Evolutionary conservation across 2,888 invertebrate genomes (phyloP).

Genomic region (Barypeithes pellucidus): DNA sequence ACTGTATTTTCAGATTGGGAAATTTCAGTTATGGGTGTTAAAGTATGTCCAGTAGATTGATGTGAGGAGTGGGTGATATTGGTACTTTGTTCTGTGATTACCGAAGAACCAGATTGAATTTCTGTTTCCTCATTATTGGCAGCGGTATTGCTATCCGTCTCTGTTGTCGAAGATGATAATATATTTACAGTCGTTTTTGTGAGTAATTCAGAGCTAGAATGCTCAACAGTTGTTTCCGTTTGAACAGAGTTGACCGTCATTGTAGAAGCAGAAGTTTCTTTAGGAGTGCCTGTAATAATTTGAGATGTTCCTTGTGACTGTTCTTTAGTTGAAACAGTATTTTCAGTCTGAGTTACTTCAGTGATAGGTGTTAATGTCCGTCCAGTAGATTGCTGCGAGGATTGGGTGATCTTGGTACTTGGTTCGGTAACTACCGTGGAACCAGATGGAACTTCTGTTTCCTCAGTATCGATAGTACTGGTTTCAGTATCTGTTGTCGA

Average conservation of each 20-base stretch:
- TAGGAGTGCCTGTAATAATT: too few relatives aligned
- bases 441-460: too few relatives aligned
- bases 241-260: not conserved
- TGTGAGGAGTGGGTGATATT: not conserved
- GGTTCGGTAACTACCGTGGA: too few relatives aligned
- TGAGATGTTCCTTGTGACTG: not conserved
- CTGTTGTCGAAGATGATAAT: not conserved
- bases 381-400: too few relatives aligned
- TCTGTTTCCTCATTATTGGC: not conserved
- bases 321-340: not conserved
- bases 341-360: not conserved
- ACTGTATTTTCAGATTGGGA: not conserved
- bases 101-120: not conserved
- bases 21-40: not conserved
- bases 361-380: not conserved
- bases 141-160: conserved; percentile 14
- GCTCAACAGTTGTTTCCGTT: conserved; percentile 15
- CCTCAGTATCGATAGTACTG: not conserved
- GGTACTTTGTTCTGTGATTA: not conserved
- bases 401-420: too few relatives aligned
- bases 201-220: not conserved
- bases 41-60: not conserved
- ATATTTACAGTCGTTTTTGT: not conserved
- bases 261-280: not conserved
- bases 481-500: conserved; percentile 13